Percentiles rank a stretch among this genome's conserved stretches.
Evolutionary conservation across 2,113 vertebrate species (phyloP).

Genomic region (Rissa tridactyla): DNA sequence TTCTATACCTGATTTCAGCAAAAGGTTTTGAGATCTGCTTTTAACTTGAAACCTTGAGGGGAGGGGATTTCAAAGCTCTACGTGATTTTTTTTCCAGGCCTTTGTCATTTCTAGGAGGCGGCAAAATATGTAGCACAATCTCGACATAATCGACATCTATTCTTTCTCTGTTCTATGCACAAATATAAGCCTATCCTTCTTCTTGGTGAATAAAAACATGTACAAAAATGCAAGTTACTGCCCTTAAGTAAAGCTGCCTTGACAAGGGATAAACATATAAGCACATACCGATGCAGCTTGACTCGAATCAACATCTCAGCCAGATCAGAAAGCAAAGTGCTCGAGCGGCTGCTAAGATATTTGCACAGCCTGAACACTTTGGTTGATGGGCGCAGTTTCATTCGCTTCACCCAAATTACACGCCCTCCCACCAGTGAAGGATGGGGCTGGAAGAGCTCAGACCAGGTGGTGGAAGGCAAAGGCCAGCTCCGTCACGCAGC

Average conservation of each 20-base stretch:
- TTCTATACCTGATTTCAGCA: constrained; percentile 39
- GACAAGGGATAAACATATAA: not conserved
- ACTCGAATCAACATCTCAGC: not conserved
- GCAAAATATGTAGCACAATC: not conserved
- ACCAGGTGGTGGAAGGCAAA: not conserved
- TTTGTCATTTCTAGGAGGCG: not conserved
- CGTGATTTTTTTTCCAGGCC: not conserved
- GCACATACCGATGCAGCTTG: not conserved
- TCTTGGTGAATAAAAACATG: not conserved
- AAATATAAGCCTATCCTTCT: not conserved
- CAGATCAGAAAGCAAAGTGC: not conserved
- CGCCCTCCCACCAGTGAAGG: fast-evolving
- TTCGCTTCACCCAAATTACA: not conserved
- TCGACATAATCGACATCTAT: not conserved
- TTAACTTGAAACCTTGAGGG: not conserved
- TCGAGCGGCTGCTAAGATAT: not conserved
- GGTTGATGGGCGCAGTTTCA: fast-evolving
- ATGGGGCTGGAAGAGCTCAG: not conserved
- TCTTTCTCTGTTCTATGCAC: not conserved
- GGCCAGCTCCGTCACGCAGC: not conserved
- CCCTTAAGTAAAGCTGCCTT: not conserved
- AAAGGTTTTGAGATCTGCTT: constrained; percentile 13
- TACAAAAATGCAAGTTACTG: not conserved
- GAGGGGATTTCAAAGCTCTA: not conserved
- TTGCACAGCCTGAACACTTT: not conserved